phyloP scores from a whole-genome alignment of 2,797 vertebrate species.

The Eurystomus glaucurus region DNA sequence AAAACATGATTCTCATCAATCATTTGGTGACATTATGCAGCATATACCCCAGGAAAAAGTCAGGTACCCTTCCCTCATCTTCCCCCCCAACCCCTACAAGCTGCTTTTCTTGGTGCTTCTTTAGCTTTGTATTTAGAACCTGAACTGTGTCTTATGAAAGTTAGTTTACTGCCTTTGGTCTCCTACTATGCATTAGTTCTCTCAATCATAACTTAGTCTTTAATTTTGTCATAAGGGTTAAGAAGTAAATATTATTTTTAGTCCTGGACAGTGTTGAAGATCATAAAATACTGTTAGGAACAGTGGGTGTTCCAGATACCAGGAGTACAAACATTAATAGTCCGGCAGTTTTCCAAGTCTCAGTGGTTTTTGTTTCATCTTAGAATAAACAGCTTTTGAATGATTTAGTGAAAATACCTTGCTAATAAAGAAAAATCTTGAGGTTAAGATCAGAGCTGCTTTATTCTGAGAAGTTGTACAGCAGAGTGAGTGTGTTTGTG shows the following conservation, averaged over 20 bases:
- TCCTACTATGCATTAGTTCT: not conserved
- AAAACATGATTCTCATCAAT: not conserved
- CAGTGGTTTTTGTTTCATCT: not conserved
- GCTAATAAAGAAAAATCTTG: not conserved
- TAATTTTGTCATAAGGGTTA: not conserved
- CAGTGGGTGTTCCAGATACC: not conserved
- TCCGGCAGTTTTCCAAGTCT: not conserved
- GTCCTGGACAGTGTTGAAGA: not conserved
- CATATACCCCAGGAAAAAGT: not conserved
- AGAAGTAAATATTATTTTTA: not conserved
- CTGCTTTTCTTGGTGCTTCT: not conserved
- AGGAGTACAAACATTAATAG: not conserved
- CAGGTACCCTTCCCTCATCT: not conserved
- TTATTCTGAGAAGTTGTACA: not conserved
- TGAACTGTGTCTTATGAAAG: not conserved
- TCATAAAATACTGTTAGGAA: not conserved
- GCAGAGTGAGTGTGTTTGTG: rapidly evolving
- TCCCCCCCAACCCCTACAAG: not conserved
- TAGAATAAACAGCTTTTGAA: not conserved
- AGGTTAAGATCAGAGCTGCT: not conserved
- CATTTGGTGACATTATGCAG: not conserved
- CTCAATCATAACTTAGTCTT: not conserved
- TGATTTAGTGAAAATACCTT: not conserved
- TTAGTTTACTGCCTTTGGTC: not conserved
- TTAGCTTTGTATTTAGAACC: not conserved